Evolutionary conservation across 1,140 invertebrate genomes (phyloP), one percentile per base, ranked within the genome.

Genomic region (Drosophila bifasciata): DNA sequence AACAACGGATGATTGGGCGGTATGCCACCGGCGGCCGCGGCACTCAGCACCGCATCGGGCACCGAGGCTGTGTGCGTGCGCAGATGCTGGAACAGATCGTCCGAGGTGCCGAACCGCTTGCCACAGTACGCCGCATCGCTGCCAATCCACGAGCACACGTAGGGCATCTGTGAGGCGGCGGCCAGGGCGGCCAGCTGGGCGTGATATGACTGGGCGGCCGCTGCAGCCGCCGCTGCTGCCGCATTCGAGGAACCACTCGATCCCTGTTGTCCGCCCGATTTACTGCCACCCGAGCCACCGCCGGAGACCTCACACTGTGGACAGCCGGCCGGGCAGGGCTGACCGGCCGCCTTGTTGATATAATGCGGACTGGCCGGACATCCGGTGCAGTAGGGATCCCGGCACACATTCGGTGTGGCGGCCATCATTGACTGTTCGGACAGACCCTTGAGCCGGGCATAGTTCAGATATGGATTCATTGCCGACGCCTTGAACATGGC

Each of bases 101-200:
- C 97, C 0, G 97, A 97, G 44, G 95, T 95, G 11, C 94, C 92
- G 89, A 98, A 98, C 43, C 97, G 92, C 90, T 99, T 98, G 19
- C 97, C 97, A 90, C 98, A 98, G 83, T 97, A 98, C 0, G 95
- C 93, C 0, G 95, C 94, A 90, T 97, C 97, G 15, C 96, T 96
- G 8, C 95, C 95, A 79, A 98, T 96, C 97, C 97, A 98, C 90
- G 96, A 98, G 92, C 97, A 98, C 0, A 98, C 95, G 86, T 96
- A 96, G 0, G 96, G 96, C 57, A 96, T 91, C 75, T 95, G 95
- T 0, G 95, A 95, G 6, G 95, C 95, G 0, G 95, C 95, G 0
- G 95, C 95, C 40, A 96, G 74, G 0, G 95, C 95, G 0, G 95
- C 95, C 44, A 96, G 86, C 80, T 96, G 95, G 16, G 95, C 95